phyloP scores from a whole-genome alignment of 1,140 invertebrate genomes.

The Nilaparvata lugens region DNA sequence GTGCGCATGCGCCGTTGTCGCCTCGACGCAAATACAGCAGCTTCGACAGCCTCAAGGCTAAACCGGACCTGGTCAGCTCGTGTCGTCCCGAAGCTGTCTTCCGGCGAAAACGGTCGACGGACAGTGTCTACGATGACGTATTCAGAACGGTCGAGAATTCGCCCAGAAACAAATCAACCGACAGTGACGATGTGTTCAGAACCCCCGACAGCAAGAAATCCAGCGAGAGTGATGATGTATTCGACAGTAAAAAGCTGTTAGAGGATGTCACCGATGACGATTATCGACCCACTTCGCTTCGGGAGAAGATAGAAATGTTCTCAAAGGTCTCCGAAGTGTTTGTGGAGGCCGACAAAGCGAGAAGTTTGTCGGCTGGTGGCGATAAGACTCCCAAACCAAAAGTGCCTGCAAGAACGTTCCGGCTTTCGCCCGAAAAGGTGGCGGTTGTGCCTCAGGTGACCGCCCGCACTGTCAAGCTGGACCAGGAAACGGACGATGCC shows the following conservation, averaged over 20 bases:
- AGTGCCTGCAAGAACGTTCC: constrained; percentile 30
- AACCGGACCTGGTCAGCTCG: constrained; percentile 14
- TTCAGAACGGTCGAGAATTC: constrained; percentile 5
- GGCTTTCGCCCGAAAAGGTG: constrained; percentile 6
- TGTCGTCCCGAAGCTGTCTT: not conserved
- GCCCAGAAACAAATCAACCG: not conserved
- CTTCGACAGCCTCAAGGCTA: constrained; percentile 11
- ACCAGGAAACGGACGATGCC: constrained; percentile 2
- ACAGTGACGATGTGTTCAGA: not conserved
- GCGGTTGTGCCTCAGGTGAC: not conserved
- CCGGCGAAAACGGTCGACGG: not conserved
- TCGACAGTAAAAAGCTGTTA: not conserved
- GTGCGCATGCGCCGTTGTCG: not conserved
- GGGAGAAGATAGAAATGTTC: constrained; percentile 25
- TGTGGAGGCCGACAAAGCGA: not conserved
- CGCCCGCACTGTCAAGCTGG: not conserved
- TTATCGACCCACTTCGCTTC: constrained; percentile 12
- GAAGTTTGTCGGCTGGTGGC: not conserved
- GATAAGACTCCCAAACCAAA: constrained; percentile 25
- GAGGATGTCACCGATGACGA: not conserved
- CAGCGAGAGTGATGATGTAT: constrained; percentile 8
- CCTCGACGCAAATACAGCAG: constrained; percentile 11
- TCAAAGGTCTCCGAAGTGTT: constrained; percentile 18
- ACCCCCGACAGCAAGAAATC: constrained; percentile 13
- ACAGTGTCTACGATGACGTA: constrained; percentile 3